Percentiles rank a stretch among this genome's conserved stretches.
Conservation (phyloP, 2,797 vertebrate genomes). For the Simalia tracyae region DNA sequence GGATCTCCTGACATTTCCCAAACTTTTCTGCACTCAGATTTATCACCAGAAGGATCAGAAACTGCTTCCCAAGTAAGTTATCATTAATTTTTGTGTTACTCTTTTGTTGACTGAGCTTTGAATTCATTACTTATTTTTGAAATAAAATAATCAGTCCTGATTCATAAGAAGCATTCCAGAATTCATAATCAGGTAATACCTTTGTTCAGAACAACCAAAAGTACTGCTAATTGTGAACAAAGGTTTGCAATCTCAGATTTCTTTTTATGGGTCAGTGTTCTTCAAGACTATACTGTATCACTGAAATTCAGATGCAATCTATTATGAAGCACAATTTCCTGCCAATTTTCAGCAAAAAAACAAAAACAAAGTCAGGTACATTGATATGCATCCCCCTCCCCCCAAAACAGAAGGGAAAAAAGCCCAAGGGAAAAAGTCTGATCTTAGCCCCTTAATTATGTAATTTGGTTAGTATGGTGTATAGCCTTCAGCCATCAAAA, state of each 20-base stretch:
- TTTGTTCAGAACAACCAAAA: not conserved
- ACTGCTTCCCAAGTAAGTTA: slow-evolving; percentile 47
- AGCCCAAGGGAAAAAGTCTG: not conserved
- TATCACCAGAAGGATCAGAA: slow-evolving; percentile 20
- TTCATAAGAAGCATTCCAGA: not conserved
- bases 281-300: not conserved
- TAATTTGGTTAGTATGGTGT: not conserved
- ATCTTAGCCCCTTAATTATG: not conserved
- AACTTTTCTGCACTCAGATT: not conserved
- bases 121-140: not conserved
- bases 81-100: not conserved
- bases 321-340: not conserved
- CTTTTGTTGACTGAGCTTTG: not conserved
- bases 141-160: not conserved
- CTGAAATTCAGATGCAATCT: not conserved
- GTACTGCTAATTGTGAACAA: not conserved
- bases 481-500: not conserved
- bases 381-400: not conserved
- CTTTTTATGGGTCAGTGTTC: not conserved
- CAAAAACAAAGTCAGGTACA: not conserved
- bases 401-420: not conserved
- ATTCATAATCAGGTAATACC: not conserved
- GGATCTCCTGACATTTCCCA: slow-evolving; percentile 23
- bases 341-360: not conserved
- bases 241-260: not conserved